These are phyloP conservation scores for Cassiopea andromeda DNA, from an alignment of 30 jellyfish, hydroid and myxozoan genomes.

Conservation along the genomic window DNA sequence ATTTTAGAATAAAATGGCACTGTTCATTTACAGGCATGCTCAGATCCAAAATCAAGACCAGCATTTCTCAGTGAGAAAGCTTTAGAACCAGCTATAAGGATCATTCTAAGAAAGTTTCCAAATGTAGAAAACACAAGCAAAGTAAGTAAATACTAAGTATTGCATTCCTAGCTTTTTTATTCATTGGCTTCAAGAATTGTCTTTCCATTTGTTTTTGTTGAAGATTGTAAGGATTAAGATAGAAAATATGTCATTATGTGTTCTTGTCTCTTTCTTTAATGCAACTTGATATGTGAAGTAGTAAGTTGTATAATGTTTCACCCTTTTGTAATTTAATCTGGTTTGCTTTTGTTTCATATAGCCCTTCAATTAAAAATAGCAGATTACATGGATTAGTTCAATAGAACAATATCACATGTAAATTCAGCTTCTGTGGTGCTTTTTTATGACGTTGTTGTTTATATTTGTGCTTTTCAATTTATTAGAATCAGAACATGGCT, in stretches of 20 bases:
- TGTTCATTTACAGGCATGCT: slow-evolving; percentile 84
- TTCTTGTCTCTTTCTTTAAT: background rate
- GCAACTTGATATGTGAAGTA: background rate
- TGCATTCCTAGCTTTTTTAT: too few relatives aligned
- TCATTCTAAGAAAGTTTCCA: slow-evolving; percentile 83
- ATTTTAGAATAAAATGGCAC: background rate
- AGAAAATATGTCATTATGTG: background rate
- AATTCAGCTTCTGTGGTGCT: background rate
- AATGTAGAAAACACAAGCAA: slow-evolving; percentile 78
- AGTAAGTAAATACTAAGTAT: background rate
- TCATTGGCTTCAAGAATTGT: too few relatives aligned
- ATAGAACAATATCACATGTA: background rate
- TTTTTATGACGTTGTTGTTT: background rate
- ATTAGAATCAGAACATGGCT: slow-evolving; percentile 86
- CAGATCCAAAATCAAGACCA: slow-evolving; percentile 97
- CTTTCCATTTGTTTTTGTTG: too few relatives aligned
- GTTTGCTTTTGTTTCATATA: too few relatives aligned
- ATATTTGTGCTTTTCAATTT: background rate
- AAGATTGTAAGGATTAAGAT: too few relatives aligned
- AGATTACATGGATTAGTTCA: too few relatives aligned
- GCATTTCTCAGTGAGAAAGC: slow-evolving; percentile 84
- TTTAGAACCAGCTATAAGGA: slow-evolving; percentile 79
- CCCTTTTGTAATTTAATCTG: too few relatives aligned
- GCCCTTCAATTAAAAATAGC: too few relatives aligned
- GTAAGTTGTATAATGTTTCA: background rate